Conservation (phyloP, 2,888 invertebrate species). For the Mayetiola destructor region DNA sequence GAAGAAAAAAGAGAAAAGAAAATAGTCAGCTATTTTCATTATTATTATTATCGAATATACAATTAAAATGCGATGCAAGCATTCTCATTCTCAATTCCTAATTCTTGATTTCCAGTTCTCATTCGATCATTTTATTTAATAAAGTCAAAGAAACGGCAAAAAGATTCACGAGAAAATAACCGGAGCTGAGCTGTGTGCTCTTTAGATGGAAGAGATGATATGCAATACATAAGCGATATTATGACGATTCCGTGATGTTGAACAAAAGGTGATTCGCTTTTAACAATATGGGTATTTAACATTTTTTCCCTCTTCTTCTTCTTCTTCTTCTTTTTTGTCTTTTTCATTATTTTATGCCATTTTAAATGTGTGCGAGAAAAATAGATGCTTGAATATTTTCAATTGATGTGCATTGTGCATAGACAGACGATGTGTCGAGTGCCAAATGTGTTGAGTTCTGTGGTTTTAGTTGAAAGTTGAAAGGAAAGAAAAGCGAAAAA, state of each 20-base stretch:
- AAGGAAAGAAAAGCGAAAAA: too few relatives aligned
- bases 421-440: background rate
- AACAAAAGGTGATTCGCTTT: conserved; percentile 10
- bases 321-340: too few relatives aligned
- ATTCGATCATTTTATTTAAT: background rate
- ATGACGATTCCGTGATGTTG: too few relatives aligned
- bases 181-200: conserved; percentile 1
- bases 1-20: too few relatives aligned
- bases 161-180: background rate
- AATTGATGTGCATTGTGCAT: too few relatives aligned
- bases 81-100: too few relatives aligned
- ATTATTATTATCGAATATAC: background rate
- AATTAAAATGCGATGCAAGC: background rate
- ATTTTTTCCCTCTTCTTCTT: too few relatives aligned
- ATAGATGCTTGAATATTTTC: too few relatives aligned
- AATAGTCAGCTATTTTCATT: conserved; percentile 9
- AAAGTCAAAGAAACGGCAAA: background rate
- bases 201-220: background rate
- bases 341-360: conserved; percentile 1
- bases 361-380: too few relatives aligned
- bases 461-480: too few relatives aligned
- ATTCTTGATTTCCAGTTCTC: too few relatives aligned
- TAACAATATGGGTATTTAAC: background rate
- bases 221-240: too few relatives aligned
- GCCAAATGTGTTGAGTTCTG: background rate